A percentile compares a stretch with the other conserved stretches of the same genome.
Evolutionary conservation across 2,888 invertebrate species (phyloP).

Genomic region (Saturnia pavonia): DNA sequence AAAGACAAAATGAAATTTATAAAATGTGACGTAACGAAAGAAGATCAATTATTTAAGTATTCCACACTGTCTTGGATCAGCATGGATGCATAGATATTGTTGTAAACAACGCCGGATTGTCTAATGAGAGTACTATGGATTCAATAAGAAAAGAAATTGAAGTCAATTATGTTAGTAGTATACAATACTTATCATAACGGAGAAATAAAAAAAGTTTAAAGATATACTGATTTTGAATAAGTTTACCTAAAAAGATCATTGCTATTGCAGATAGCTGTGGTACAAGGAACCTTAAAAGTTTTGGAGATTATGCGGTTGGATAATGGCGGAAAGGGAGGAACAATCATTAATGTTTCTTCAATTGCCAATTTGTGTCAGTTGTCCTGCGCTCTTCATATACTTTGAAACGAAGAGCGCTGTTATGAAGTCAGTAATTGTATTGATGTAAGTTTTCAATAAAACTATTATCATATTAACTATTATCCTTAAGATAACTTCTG

Average conservation of each 20-base stretch:
- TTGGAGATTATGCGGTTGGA: constrained; percentile 47
- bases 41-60: constrained; percentile 40
- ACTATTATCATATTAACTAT: no score
- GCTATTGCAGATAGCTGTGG: constrained; percentile 40
- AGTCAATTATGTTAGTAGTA: constrained; percentile 44
- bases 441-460: constrained; percentile 36
- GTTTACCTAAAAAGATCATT: background rate
- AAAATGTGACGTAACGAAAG: constrained; percentile 50
- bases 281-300: constrained; percentile 42
- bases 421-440: constrained; percentile 42
- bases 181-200: no score
- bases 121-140: constrained; percentile 35
- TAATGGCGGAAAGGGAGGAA: constrained; percentile 46
- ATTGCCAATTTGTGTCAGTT: constrained; percentile 33
- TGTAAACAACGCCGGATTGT: constrained; percentile 53
- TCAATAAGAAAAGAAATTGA: constrained; percentile 40
- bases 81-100: constrained; percentile 45
- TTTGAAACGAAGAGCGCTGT: constrained; percentile 44
- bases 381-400: constrained; percentile 37
- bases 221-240: no score
- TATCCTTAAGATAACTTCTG: no score
- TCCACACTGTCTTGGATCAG: constrained; percentile 33
- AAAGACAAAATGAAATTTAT: constrained; percentile 40
- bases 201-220: no score
- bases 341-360: constrained; percentile 48